phyloP scores from a whole-genome alignment of 2,113 vertebrate species.

The Microcebus ravelobensis region DNA sequence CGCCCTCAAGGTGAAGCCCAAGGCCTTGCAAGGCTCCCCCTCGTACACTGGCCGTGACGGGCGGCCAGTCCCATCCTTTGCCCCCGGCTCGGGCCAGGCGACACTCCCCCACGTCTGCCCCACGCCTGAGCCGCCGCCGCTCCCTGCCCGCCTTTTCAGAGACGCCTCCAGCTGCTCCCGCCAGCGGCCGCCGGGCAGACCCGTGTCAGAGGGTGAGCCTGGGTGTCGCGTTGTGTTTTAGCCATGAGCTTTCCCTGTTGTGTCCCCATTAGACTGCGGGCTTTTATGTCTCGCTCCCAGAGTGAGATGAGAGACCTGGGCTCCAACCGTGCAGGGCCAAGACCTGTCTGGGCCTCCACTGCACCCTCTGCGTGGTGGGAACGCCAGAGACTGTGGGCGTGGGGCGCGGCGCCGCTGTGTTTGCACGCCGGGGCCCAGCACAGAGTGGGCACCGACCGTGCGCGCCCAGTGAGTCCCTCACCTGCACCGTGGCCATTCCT shows the following conservation, averaged over 20 bases:
- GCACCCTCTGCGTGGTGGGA: not conserved
- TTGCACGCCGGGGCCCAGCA: accelerated
- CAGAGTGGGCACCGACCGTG: not conserved
- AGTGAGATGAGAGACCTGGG: not conserved
- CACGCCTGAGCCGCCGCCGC: not conserved
- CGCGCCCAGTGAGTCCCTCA: accelerated
- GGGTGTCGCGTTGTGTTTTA: accelerated
- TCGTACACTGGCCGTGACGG: no score
- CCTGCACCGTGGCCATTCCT: not conserved
- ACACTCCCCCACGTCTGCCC: not conserved
- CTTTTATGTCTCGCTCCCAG: not conserved
- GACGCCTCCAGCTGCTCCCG: not conserved
- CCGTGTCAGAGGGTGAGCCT: accelerated
- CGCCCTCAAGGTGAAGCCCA: not conserved
- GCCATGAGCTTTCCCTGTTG: not conserved
- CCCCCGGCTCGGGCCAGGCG: not conserved
- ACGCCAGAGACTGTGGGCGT: no score
- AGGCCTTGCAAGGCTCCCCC: not conserved
- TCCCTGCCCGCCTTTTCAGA: not conserved
- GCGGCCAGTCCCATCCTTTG: not conserved
- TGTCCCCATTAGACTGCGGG: not conserved
- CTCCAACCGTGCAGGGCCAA: not conserved
- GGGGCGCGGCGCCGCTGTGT: not conserved
- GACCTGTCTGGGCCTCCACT: not conserved
- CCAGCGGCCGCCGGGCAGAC: not conserved